Evolutionary conservation across 2,113 vertebrate genomes (phyloP), one percentile per base, ranked within the genome.

Genomic region (Ia io): DNA sequence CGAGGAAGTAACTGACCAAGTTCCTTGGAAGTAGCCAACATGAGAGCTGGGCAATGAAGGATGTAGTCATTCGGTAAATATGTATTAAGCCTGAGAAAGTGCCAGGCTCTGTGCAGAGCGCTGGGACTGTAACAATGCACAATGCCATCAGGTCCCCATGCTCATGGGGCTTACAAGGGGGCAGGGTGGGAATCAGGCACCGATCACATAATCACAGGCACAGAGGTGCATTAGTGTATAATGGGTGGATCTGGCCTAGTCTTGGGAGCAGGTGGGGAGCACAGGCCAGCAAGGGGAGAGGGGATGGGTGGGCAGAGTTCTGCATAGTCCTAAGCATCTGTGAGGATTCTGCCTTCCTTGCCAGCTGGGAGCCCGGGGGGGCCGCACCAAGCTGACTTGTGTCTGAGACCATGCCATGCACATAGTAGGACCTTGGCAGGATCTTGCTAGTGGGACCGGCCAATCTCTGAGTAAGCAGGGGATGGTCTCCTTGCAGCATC

Each of bases 191-290:
- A 22, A 18, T 37, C 44, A 65, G 88, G 56, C 47, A 30, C 40
- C 35, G 0, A 30, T 5, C 74, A 40, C 44, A 37, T 1, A 0
- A 23, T 8, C 49, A 40, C 22, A 11, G 0, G 1, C 9, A 20
- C 2, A 37, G 37, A 53, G 40, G 73, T 5, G 1, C 37, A 44
- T 0, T 0, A 0, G 20, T 10, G 30, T 20, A 16, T 1, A 11
- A 30, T 1, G 22, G 47, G 59, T 5, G 17, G 63, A 37, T 11
- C 18, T 8, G 59, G 49, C 42, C 83, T 49, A 0, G 32, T 53
- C 51, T 56, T 28, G 28, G 47, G 69, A 12, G 32, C 37, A 23
- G 42, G 37, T 7, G 13, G 32, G 37, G 18, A 30, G 40, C 14
- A 63, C 51, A 22, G 76, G 65, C 85, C 77, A 13, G 0, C 17